phyloP scores from a whole-genome alignment of 2,888 invertebrate species.

The Cosmia pyralina region DNA sequence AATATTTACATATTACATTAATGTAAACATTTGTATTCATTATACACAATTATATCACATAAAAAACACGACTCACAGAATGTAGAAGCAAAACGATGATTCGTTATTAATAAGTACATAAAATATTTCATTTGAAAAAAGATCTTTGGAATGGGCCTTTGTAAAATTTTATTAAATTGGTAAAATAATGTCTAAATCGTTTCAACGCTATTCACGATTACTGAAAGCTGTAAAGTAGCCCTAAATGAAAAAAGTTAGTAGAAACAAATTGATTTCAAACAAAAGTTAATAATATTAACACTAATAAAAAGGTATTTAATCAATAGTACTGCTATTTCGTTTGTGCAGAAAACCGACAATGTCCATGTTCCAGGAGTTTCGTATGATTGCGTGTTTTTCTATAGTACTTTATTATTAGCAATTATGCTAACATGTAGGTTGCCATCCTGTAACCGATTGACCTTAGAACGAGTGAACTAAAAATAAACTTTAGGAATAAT shows the following conservation, averaged over 20 bases:
- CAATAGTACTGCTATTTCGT: slow-evolving; percentile 58
- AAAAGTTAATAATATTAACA: slow-evolving; percentile 55
- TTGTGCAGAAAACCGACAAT: slow-evolving; percentile 61
- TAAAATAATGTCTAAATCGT: slow-evolving; percentile 56
- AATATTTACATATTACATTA: slow-evolving; percentile 53
- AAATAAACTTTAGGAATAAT: slow-evolving; percentile 56
- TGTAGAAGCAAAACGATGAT: slow-evolving; percentile 81
- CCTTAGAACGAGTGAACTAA: slow-evolving; percentile 47
- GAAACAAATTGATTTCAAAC: slow-evolving; percentile 63
- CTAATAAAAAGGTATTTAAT: slow-evolving; percentile 64
- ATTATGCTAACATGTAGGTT: slow-evolving; percentile 17
- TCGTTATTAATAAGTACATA: slow-evolving; percentile 72
- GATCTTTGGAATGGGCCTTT: slow-evolving; percentile 82
- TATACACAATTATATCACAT: slow-evolving; percentile 87
- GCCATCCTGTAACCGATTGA: slow-evolving; percentile 40
- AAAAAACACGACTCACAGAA: slow-evolving; percentile 86
- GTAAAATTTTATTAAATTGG: slow-evolving; percentile 60
- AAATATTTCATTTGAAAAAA: slow-evolving; percentile 72
- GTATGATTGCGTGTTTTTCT: slow-evolving; percentile 34
- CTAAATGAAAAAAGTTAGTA: slow-evolving; percentile 65
- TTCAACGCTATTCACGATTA: slow-evolving; percentile 35
- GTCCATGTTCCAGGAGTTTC: slow-evolving; percentile 49
- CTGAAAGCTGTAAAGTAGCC: slow-evolving; percentile 52
- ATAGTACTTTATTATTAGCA: slow-evolving; percentile 23
- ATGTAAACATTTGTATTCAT: slow-evolving; percentile 81